These are phyloP conservation scores for Nasonovia ribisnigri DNA, from an alignment of 2,888 invertebrate genomes.

Conservation along the genomic window DNA sequence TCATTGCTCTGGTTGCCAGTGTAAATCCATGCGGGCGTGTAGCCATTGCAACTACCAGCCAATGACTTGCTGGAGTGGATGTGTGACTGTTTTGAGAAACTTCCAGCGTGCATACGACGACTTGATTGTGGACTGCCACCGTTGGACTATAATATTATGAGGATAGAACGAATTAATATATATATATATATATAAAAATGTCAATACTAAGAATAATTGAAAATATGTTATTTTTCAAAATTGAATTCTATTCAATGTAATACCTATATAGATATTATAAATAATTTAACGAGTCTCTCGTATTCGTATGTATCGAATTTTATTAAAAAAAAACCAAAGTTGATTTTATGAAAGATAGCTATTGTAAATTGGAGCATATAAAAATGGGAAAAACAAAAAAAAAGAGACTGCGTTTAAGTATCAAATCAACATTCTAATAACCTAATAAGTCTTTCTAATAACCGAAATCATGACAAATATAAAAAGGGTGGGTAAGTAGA, in stretches of 20 bases:
- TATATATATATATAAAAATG: background rate
- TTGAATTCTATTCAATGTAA: background rate
- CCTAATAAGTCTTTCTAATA: background rate
- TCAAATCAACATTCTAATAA: background rate
- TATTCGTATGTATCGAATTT: background rate
- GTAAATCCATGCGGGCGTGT: conserved; percentile 66
- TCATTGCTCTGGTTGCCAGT: conserved; percentile 64
- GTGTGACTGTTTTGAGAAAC: conserved; percentile 46
- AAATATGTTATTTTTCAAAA: background rate
- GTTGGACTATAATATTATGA: conserved; percentile 42
- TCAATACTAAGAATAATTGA: background rate
- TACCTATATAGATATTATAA: background rate
- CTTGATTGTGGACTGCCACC: conserved; percentile 56
- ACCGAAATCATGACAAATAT: background rate
- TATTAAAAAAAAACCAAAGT: background rate
- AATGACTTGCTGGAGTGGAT: conserved; percentile 56
- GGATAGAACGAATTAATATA: background rate
- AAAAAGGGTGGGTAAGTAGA: no score
- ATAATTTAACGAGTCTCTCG: background rate
- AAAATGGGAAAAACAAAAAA: background rate
- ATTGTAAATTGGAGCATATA: background rate
- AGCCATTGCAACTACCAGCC: conserved; percentile 65
- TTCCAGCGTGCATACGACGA: conserved; percentile 55
- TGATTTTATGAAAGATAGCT: background rate
- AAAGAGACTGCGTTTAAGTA: background rate